phyloP scores from a whole-genome alignment of 1,140 invertebrate genomes.

The Calliopsis andreniformis region DNA sequence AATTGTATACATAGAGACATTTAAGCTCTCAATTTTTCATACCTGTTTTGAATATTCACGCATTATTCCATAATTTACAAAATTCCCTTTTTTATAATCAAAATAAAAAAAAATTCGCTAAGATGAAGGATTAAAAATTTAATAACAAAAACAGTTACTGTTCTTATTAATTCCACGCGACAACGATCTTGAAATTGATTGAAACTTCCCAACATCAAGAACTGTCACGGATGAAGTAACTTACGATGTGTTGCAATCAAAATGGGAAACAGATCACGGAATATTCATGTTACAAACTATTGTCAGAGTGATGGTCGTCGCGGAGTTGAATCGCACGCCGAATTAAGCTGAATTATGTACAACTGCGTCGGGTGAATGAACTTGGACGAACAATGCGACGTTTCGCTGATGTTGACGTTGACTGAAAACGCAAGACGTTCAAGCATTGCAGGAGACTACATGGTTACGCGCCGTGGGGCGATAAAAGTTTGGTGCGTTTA shows the following conservation, averaged over 20 bases:
- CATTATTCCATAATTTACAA: not conserved
- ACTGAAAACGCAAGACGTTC: not conserved
- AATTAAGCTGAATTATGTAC: not conserved
- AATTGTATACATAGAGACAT: too few species aligned
- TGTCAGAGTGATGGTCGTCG: not conserved
- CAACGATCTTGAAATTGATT: not conserved
- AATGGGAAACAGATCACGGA: conserved; percentile 37
- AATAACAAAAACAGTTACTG: not conserved
- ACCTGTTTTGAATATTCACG: too few species aligned
- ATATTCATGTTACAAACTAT: conserved; percentile 34
- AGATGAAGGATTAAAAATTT: not conserved
- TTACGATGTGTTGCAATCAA: conserved; percentile 7
- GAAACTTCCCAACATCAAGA: not conserved
- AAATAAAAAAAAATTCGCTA: too few species aligned
- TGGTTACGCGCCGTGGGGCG: not conserved
- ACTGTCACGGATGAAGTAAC: not conserved
- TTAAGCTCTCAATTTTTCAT: too few species aligned
- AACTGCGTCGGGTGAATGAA: conserved; percentile 20
- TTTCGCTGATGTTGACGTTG: not conserved
- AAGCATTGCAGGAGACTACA: not conserved
- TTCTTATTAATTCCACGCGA: not conserved
- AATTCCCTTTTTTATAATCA: not conserved
- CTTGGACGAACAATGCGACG: conserved; percentile 17
- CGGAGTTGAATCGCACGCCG: not conserved
- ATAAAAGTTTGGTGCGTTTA: conserved; percentile 8